phyloP scores from a whole-genome alignment of 2,797 vertebrate genomes.

The Coregonus ussuriensis region DNA sequence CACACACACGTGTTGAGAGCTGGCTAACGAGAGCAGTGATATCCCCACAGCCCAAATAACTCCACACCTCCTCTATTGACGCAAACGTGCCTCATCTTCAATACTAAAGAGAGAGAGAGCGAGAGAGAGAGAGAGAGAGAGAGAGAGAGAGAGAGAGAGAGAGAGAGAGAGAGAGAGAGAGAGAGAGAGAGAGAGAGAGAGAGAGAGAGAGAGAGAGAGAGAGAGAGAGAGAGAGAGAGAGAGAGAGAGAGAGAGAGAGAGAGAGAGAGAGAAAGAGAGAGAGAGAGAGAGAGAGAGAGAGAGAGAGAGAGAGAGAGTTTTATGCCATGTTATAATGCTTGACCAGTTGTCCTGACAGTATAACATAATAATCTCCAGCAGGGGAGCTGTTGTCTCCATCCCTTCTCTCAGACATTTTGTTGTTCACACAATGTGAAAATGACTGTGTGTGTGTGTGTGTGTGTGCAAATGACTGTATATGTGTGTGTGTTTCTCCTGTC shows the following conservation, averaged over 20 bases:
- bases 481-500: not conserved
- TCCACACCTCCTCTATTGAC: not conserved
- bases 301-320: not conserved
- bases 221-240: not conserved
- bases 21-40: not conserved
- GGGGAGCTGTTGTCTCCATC: conserved; percentile 11
- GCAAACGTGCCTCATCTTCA: not conserved
- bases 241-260: not conserved
- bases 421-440: not conserved
- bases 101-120: not conserved
- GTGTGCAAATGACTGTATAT: not conserved
- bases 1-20: not conserved
- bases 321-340: not conserved
- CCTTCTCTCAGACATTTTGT: not conserved
- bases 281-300: not conserved
- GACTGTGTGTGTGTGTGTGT: conserved; percentile 15
- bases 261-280: not conserved
- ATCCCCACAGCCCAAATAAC: not conserved
- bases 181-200: too few relatives aligned
- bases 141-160: too few relatives aligned
- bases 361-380: not conserved
- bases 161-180: not conserved
- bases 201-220: too few relatives aligned
- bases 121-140: not conserved
- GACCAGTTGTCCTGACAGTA: not conserved